These are phyloP conservation scores for Limnothrissa miodon DNA, from an alignment of 2,113 vertebrate genomes.

Conservation along the genomic window DNA sequence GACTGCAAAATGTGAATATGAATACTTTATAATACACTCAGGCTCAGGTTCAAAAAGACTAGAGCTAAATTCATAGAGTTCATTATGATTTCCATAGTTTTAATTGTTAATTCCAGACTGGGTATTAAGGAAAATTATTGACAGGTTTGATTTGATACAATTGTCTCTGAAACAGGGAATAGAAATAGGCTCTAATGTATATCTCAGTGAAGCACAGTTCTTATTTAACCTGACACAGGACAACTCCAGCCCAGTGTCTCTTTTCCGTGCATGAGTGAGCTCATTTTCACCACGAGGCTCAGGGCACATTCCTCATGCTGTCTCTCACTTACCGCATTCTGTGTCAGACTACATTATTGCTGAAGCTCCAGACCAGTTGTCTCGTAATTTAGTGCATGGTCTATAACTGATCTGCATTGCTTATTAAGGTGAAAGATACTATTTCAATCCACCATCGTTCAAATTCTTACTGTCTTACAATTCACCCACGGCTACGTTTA, in stretches of 20 bases:
- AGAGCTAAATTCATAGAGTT: not conserved
- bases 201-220: not conserved
- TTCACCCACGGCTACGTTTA: not conserved
- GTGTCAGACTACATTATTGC: not conserved
- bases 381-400: not conserved
- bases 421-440: not conserved
- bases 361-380: not conserved
- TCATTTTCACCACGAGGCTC: not conserved
- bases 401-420: not conserved
- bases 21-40: not conserved
- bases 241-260: not conserved
- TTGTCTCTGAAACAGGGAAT: not conserved
- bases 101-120: not conserved
- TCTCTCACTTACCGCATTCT: not conserved
- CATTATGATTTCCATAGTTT: not conserved
- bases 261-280: not conserved
- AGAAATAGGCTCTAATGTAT: not conserved
- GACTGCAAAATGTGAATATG: not conserved
- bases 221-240: not conserved
- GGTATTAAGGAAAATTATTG: constrained; percentile 2
- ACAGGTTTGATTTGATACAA: constrained; percentile 2
- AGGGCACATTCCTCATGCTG: not conserved
- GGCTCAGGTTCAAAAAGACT: not conserved
- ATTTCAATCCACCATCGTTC: not conserved
- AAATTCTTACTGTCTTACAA: not conserved